A percentile compares a stretch with the other conserved stretches of the same genome.
Evolutionary conservation across 2,888 invertebrate species (phyloP).

Genomic region (Trichopoda pennipes): DNA sequence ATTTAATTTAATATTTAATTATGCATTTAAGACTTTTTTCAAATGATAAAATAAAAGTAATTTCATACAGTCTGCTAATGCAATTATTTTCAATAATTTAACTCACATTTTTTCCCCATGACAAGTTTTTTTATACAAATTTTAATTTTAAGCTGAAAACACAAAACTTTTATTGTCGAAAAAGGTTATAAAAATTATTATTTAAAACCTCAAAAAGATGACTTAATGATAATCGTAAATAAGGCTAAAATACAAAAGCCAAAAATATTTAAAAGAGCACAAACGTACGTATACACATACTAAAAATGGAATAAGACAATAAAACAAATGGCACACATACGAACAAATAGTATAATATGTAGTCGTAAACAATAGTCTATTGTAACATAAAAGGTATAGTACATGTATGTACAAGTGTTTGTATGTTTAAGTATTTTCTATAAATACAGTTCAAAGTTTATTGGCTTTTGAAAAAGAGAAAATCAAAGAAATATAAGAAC

Average conservation of each 20-base stretch:
- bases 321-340: slow-evolving; percentile 16
- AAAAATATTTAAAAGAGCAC: slow-evolving; percentile 18
- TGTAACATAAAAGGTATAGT: too few species aligned
- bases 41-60: too few species aligned
- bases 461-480: slow-evolving; percentile 51
- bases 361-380: background rate
- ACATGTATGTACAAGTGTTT: background rate
- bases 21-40: too few species aligned
- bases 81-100: too few species aligned
- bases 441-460: slow-evolving; percentile 62
- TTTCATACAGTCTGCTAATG: too few species aligned
- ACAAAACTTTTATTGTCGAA: slow-evolving; percentile 4
- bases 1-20: too few species aligned
- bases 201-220: slow-evolving; percentile 49
- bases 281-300: background rate
- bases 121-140: too few species aligned
- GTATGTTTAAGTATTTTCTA: slow-evolving; percentile 10
- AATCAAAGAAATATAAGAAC: slow-evolving; percentile 27
- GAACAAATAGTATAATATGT: slow-evolving; percentile 20
- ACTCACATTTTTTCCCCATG: too few species aligned
- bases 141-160: too few species aligned
- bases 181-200: slow-evolving; percentile 41
- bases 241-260: slow-evolving; percentile 52
- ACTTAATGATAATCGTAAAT: slow-evolving; percentile 55
- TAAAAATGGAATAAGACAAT: background rate